phyloP scores from a whole-genome alignment of 2,888 invertebrate genomes.

The Onthophagus sagittarius region DNA sequence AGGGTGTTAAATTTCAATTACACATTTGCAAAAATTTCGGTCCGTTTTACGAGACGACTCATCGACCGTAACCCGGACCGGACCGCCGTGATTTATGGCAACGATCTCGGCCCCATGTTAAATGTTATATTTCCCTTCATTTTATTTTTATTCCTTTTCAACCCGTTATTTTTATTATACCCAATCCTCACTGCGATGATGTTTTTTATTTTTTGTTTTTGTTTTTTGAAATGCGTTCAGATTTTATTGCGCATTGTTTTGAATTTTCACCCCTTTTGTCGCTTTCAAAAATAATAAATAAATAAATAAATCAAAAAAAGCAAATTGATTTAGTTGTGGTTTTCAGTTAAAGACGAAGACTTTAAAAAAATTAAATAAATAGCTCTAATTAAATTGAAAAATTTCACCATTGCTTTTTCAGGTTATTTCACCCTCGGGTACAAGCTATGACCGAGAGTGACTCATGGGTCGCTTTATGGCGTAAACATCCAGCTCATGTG shows the following conservation, averaged over 20 bases:
- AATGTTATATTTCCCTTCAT: not conserved
- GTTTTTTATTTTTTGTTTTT: not conserved
- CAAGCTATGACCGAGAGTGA: not conserved
- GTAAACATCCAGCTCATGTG: not conserved
- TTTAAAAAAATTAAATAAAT: not conserved
- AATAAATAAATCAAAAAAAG: not conserved
- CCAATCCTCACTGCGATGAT: not conserved
- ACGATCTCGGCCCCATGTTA: not conserved
- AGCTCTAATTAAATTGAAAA: not conserved
- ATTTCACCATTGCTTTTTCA: not conserved
- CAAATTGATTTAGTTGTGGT: not conserved
- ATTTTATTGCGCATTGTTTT: not conserved
- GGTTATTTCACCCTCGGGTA: not conserved
- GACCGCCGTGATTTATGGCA: conserved; percentile 19
- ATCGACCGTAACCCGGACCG: not conserved
- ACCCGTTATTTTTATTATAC: not conserved
- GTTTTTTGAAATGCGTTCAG: not conserved
- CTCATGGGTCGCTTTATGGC: not conserved
- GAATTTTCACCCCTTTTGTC: not conserved
- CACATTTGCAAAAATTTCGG: not conserved
- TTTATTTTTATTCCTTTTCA: not conserved
- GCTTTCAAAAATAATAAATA: too few species aligned
- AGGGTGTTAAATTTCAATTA: conserved; percentile 9
- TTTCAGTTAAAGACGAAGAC: not conserved
- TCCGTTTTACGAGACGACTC: conserved; percentile 1